Conservation (phyloP, 2,888 invertebrate species). For the Aquatica leii region DNA sequence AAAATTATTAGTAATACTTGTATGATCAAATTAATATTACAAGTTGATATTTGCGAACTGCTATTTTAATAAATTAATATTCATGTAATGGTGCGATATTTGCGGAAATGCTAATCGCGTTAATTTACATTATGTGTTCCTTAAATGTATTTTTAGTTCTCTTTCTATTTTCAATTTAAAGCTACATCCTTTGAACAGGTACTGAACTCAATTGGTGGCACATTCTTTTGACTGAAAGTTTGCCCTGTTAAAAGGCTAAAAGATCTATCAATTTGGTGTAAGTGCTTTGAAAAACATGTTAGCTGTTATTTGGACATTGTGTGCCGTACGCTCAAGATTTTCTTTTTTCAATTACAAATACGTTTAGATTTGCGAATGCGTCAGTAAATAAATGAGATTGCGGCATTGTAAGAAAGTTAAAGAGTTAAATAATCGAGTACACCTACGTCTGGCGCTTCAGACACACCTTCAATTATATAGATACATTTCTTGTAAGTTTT, state of each 20-base stretch:
- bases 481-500: not conserved
- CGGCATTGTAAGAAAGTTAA: not conserved
- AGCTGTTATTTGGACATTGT: slow-evolving; percentile 38
- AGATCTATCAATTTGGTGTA: slow-evolving; percentile 44
- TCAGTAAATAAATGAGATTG: not conserved
- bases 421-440: slow-evolving; percentile 4
- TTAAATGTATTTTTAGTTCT: too few relatives aligned
- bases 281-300: slow-evolving; percentile 45
- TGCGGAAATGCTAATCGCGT: too few relatives aligned
- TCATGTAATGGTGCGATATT: too few relatives aligned
- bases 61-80: too few relatives aligned
- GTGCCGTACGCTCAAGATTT: slow-evolving; percentile 21
- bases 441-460: not conserved
- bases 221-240: slow-evolving; percentile 43
- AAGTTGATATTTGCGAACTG: too few relatives aligned
- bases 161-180: not conserved
- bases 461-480: slow-evolving; percentile 11
- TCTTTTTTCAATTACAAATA: slow-evolving; percentile 7
- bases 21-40: too few relatives aligned
- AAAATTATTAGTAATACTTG: too few relatives aligned
- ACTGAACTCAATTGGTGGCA: slow-evolving; percentile 30
- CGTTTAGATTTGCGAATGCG: not conserved
- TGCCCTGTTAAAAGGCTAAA: slow-evolving; percentile 45
- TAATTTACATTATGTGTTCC: too few relatives aligned
- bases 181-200: slow-evolving; percentile 25